Evolutionary conservation across 1,140 invertebrate species (phyloP).

Genomic region (Leucophenga varia): DNA sequence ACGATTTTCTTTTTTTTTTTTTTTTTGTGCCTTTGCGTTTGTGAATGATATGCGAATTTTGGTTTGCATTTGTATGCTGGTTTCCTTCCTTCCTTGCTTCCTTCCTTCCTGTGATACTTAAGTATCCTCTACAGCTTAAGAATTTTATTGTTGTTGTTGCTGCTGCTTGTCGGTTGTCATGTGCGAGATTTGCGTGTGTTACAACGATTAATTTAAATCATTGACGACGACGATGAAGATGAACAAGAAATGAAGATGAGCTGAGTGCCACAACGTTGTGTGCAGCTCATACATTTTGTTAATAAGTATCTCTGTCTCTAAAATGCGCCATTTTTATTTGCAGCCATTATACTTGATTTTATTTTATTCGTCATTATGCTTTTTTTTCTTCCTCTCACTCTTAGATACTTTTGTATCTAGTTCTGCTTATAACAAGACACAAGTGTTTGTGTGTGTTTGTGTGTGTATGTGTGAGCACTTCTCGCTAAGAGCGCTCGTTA

Average conservation of each 20-base stretch:
- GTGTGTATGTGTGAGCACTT: not conserved
- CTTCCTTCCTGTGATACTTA: too few species aligned
- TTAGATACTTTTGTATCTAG: constrained; percentile 17
- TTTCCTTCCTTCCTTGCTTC: too few species aligned
- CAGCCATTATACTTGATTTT: constrained; percentile 16
- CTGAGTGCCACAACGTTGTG: too few species aligned
- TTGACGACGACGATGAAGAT: too few species aligned
- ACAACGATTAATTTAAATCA: constrained; percentile 54
- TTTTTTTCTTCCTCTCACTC: not conserved
- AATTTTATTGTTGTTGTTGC: constrained; percentile 44
- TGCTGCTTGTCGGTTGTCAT: constrained; percentile 37
- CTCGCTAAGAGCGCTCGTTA: constrained; percentile 31
- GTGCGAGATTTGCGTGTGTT: constrained; percentile 53
- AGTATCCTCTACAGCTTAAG: too few species aligned
- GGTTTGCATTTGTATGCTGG: too few species aligned
- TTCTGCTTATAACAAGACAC: too few species aligned
- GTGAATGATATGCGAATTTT: too few species aligned
- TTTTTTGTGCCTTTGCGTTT: too few species aligned
- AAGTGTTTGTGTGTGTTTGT: constrained; percentile 1
- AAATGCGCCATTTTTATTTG: constrained; percentile 31
- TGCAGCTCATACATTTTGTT: constrained; percentile 16
- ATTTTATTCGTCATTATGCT: constrained; percentile 24
- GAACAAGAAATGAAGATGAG: too few species aligned
- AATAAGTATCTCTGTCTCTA: constrained; percentile 14
- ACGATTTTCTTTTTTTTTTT: too few species aligned